Evolutionary conservation across 2,797 vertebrate species (phyloP).

Genomic region (Macropodus opercularis): DNA sequence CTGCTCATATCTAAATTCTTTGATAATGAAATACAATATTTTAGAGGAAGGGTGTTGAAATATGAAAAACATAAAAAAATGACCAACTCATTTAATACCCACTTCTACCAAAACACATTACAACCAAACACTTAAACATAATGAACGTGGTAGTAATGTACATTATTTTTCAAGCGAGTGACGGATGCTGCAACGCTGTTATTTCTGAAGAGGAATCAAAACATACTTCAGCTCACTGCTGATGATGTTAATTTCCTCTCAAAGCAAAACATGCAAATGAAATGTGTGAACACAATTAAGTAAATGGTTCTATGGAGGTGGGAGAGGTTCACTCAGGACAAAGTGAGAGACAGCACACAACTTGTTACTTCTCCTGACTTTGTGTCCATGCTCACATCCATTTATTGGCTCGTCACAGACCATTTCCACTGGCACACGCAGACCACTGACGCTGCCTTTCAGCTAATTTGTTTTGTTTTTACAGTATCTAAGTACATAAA

Average conservation of each 20-base stretch:
- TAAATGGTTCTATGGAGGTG: slow-evolving; percentile 67
- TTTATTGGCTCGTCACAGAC: slow-evolving; percentile 54
- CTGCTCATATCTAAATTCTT: slow-evolving; percentile 32
- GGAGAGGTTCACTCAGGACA: slow-evolving; percentile 61
- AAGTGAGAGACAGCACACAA: slow-evolving; percentile 58
- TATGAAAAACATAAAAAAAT: slow-evolving; percentile 47
- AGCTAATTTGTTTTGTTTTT: slow-evolving; percentile 29
- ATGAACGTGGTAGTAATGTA: slow-evolving; percentile 74
- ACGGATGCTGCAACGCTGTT: slow-evolving; percentile 70
- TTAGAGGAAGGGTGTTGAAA: slow-evolving; percentile 11
- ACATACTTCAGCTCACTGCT: slow-evolving; percentile 80
- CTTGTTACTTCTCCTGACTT: slow-evolving; percentile 69
- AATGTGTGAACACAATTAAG: slow-evolving; percentile 72
- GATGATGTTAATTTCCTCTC: slow-evolving; percentile 80
- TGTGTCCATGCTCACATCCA: slow-evolving; percentile 22
- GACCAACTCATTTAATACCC: slow-evolving; percentile 64
- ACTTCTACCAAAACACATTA: slow-evolving; percentile 75
- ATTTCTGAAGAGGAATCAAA: slow-evolving; percentile 81
- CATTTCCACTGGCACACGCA: slow-evolving; percentile 33
- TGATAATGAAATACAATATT: slow-evolving; percentile 24
- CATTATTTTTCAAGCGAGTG: slow-evolving; percentile 58
- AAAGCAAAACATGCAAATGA: slow-evolving; percentile 81
- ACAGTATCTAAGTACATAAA: slow-evolving; percentile 11
- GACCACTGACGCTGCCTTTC: slow-evolving; percentile 21
- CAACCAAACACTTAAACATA: slow-evolving; percentile 78